A percentile compares a stretch with the other conserved stretches of the same genome.
phyloP scores from a whole-genome alignment of 2,888 invertebrate genomes.

The Diarsia rubi region DNA sequence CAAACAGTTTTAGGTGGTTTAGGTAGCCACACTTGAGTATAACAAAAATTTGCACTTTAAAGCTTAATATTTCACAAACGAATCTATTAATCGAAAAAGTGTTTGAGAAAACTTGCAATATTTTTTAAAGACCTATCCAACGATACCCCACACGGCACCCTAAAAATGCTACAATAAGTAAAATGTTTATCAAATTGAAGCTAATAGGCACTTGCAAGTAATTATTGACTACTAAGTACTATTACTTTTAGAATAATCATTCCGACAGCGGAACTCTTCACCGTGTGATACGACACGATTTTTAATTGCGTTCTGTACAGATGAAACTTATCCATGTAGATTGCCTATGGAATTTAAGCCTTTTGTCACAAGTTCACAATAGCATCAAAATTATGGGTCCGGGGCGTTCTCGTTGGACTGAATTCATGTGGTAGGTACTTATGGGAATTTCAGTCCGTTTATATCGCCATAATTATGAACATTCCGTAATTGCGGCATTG shows the following conservation, averaged over 20 bases:
- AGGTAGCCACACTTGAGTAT: too few relatives aligned
- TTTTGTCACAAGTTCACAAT: not conserved
- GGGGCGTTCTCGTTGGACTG: not conserved
- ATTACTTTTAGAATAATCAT: not conserved
- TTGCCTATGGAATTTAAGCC: not conserved
- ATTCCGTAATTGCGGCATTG: not conserved
- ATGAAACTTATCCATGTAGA: not conserved
- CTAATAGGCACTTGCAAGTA: too few relatives aligned
- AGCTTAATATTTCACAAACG: too few relatives aligned
- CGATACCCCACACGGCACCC: too few relatives aligned
- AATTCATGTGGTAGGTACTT: not conserved
- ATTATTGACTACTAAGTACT: not conserved
- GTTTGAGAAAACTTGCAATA: too few relatives aligned
- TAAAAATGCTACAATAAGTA: too few relatives aligned
- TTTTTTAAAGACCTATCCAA: too few relatives aligned
- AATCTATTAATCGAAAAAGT: too few relatives aligned
- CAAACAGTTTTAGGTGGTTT: too few relatives aligned
- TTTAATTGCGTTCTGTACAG: not conserved
- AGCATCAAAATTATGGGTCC: not conserved
- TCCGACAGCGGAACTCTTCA: not conserved
- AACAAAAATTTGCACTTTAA: too few relatives aligned
- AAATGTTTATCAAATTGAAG: not conserved
- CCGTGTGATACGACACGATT: not conserved
- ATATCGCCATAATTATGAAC: not conserved
- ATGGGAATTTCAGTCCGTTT: not conserved